Evolutionary conservation across 1,140 invertebrate genomes (phyloP).

Genomic region (Liolophura sinensis): DNA sequence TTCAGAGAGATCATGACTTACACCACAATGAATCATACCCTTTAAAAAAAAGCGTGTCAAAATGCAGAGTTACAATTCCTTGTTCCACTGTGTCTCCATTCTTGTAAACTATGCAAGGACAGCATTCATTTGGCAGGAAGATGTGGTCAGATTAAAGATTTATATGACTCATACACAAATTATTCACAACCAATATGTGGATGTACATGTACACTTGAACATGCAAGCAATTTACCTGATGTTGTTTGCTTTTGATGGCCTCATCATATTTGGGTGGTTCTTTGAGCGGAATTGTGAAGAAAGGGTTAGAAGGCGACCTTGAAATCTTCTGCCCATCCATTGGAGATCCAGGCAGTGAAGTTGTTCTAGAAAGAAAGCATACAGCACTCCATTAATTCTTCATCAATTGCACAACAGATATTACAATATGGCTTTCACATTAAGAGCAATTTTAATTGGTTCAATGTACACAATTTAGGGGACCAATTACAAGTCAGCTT

Average conservation of each 20-base stretch:
- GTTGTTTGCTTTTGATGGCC: slow-evolving; percentile 48
- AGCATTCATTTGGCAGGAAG: neutral
- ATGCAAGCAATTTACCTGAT: slow-evolving; percentile 29
- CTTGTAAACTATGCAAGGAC: neutral
- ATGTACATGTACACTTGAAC: too few species aligned
- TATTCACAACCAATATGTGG: too few species aligned
- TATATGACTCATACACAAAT: neutral
- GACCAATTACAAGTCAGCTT: too few species aligned
- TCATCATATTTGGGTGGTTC: slow-evolving; percentile 58
- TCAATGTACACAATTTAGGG: too few species aligned
- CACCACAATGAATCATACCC: too few species aligned
- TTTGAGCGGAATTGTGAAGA: slow-evolving; percentile 40
- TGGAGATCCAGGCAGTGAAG: slow-evolving; percentile 37
- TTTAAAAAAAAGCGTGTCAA: too few species aligned
- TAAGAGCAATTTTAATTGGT: too few species aligned
- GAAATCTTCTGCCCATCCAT: slow-evolving; percentile 26
- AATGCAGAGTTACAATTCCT: too few species aligned
- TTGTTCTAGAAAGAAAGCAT: slow-evolving; percentile 22
- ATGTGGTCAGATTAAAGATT: neutral
- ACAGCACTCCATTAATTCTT: too few species aligned
- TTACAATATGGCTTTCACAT: neutral
- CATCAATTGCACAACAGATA: too few species aligned
- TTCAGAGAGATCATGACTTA: neutral
- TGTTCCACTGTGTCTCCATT: neutral
- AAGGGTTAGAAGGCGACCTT: slow-evolving; percentile 37